These are phyloP conservation scores for Philereme vetulata DNA, from an alignment of 2,888 invertebrate genomes.

Conservation along the genomic window DNA sequence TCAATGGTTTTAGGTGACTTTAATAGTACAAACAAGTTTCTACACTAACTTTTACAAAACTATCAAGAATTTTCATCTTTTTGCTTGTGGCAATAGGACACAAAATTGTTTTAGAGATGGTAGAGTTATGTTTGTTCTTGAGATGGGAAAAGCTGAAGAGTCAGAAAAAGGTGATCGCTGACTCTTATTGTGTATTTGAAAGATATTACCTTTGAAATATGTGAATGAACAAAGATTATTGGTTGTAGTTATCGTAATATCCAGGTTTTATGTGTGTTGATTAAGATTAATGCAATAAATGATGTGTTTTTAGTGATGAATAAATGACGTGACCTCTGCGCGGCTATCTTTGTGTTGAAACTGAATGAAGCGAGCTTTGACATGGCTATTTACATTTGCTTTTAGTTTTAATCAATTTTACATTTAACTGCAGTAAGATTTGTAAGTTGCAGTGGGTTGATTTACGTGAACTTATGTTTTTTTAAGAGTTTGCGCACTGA, in stretches of 20 bases:
- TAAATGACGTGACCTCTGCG: constrained; percentile 14
- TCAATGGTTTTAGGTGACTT: constrained; percentile 57
- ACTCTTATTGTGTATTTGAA: constrained; percentile 50
- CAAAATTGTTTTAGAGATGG: not conserved
- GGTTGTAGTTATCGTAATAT: constrained; percentile 32
- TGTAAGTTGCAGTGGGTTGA: too few relatives aligned
- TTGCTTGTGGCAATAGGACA: constrained; percentile 5
- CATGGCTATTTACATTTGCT: constrained; percentile 12
- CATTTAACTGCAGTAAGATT: not conserved
- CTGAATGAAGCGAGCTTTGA: constrained; percentile 14
- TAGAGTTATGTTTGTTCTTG: constrained; percentile 28
- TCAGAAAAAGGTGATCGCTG: constrained; percentile 46
- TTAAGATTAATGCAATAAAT: constrained; percentile 28
- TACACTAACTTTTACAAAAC: not conserved
- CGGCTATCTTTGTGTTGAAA: constrained; percentile 14
- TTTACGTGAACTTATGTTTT: too few relatives aligned
- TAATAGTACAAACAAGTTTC: constrained; percentile 42
- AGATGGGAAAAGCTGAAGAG: constrained; percentile 50
- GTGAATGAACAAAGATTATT: constrained; percentile 30
- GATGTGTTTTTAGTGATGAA: constrained; percentile 24
- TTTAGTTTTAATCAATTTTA: not conserved
- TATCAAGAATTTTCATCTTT: constrained; percentile 26
- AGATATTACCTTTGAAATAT: constrained; percentile 45
- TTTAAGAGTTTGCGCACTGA: too few relatives aligned
- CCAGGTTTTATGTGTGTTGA: constrained; percentile 32